Percentiles rank a stretch among this genome's conserved stretches.
phyloP scores from a whole-genome alignment of 1,140 invertebrate genomes.

The Ceratosolen solmsi region DNA sequence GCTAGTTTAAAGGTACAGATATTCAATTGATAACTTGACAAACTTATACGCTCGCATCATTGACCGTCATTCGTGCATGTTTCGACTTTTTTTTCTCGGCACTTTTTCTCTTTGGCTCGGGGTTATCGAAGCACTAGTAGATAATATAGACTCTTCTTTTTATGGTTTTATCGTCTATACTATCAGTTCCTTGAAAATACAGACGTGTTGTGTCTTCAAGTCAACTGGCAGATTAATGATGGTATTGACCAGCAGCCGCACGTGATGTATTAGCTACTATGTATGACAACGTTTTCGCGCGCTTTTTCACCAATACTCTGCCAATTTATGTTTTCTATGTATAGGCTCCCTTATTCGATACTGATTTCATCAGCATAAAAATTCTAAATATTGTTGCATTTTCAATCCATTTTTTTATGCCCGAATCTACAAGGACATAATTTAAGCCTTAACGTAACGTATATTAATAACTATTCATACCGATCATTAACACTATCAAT shows the following conservation, averaged over 20 bases:
- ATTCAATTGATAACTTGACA: background rate
- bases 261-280: slow-evolving; percentile 46
- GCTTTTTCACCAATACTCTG: background rate
- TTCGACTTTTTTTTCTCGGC: background rate
- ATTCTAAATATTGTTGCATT: too few species aligned
- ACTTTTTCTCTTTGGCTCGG: slow-evolving; percentile 29
- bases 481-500: too few species aligned
- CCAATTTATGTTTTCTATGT: background rate
- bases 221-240: slow-evolving; percentile 55
- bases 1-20: background rate
- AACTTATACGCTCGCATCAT: background rate
- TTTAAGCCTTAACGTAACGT: too few species aligned
- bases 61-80: background rate
- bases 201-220: slow-evolving; percentile 60
- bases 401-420: too few species aligned
- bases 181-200: slow-evolving; percentile 57
- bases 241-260: slow-evolving; percentile 34
- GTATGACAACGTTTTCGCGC: background rate
- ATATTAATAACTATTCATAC: too few species aligned
- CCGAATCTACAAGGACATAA: too few species aligned
- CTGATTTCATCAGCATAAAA: too few species aligned
- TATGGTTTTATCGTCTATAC: background rate
- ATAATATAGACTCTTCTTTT: slow-evolving; percentile 32
- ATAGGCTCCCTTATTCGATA: too few species aligned
- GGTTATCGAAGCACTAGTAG: slow-evolving; percentile 61